Evolutionary conservation across 2,113 vertebrate species (phyloP).

Genomic region (Murina feae): DNA sequence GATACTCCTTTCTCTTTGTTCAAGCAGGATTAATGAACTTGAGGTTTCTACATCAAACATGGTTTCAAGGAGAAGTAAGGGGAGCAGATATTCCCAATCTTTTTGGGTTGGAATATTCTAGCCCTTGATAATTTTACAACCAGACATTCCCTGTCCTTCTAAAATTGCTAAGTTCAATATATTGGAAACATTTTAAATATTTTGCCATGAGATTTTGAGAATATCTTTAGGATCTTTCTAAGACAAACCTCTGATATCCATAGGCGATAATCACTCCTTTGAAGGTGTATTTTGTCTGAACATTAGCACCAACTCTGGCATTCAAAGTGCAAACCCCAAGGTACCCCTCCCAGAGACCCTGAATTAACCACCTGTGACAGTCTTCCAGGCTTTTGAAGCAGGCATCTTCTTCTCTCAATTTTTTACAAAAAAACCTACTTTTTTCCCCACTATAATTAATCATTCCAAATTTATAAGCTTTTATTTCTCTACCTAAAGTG

Average conservation of each 20-base stretch:
- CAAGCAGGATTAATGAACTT: background rate
- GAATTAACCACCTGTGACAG: background rate
- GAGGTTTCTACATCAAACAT: background rate
- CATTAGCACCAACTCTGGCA: background rate
- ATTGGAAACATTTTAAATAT: background rate
- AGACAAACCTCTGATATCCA: background rate
- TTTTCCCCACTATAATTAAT: background rate
- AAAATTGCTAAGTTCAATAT: background rate
- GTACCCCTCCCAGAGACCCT: background rate
- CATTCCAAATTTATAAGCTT: background rate
- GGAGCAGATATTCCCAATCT: background rate
- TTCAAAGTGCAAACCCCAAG: background rate
- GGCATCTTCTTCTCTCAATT: background rate
- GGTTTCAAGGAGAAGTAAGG: background rate
- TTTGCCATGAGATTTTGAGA: background rate
- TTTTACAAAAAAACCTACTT: background rate
- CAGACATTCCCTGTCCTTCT: background rate
- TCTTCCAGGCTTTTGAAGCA: background rate
- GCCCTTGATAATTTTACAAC: background rate
- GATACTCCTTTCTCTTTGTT: background rate
- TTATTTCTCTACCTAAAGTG: conserved; percentile 32
- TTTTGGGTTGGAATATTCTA: background rate
- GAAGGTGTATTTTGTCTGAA: background rate
- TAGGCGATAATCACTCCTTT: background rate
- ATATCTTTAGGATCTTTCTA: background rate